A percentile compares a stretch with the other conserved stretches of the same genome.
Conservation (phyloP, 1,140 invertebrate genomes). For the Vollenhovia emeryi region DNA sequence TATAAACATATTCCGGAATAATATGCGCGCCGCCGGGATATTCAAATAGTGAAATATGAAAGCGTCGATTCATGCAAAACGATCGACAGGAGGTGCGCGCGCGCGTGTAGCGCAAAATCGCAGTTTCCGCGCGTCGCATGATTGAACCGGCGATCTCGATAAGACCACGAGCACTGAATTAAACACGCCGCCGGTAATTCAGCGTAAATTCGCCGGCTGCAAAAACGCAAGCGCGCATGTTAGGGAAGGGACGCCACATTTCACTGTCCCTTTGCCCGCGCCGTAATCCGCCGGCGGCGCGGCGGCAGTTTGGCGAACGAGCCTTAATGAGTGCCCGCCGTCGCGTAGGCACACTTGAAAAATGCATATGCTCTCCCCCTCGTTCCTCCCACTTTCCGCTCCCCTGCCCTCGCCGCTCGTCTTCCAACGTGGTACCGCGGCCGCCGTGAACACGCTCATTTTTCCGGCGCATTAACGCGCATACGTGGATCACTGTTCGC, state of each 20-base stretch:
- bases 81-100: too few species aligned
- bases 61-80: conserved; percentile 44
- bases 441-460: conserved; percentile 34
- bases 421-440: conserved; percentile 33
- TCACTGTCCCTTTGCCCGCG: not conserved
- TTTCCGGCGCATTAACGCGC: conserved; percentile 6
- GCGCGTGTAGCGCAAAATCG: conserved; percentile 37
- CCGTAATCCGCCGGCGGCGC: conserved; percentile 20
- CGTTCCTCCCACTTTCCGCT: not conserved
- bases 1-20: conserved; percentile 49
- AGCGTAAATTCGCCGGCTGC: conserved; percentile 47
- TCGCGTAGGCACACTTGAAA: conserved; percentile 33
- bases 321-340: conserved; percentile 43
- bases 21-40: conserved; percentile 8
- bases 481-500: conserved; percentile 39
- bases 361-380: not conserved
- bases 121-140: conserved; percentile 38
- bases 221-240: conserved; percentile 26
- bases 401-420: not conserved
- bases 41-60: conserved; percentile 51
- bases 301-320: conserved; percentile 8
- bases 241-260: conserved; percentile 23
- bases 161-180: conserved; percentile 47
- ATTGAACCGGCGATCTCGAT: conserved; percentile 48
- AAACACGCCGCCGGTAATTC: conserved; percentile 54